Conservation (phyloP, 2,113 vertebrate species). For the Chaetura pelagica region DNA sequence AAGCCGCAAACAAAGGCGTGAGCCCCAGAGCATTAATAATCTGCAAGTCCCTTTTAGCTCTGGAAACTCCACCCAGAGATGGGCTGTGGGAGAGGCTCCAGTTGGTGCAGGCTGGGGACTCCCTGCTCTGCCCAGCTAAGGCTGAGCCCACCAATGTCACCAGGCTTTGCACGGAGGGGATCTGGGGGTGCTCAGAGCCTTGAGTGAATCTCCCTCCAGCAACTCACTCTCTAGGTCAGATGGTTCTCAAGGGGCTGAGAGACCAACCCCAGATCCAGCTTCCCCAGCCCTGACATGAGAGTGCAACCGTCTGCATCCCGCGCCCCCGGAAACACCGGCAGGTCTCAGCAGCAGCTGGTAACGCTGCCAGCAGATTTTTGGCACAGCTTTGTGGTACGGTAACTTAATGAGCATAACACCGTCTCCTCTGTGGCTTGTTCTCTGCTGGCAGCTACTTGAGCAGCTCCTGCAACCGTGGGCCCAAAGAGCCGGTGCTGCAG, state of each 20-base stretch:
- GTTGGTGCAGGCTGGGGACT: neutral
- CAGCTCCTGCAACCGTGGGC: neutral
- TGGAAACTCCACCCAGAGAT: neutral
- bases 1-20: neutral
- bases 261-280: neutral
- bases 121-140: neutral
- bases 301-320: neutral
- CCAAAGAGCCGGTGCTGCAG: neutral
- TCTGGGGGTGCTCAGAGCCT: neutral
- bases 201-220: neutral
- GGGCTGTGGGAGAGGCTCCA: accelerated
- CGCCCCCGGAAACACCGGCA: neutral
- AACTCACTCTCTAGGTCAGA: neutral
- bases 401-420: neutral
- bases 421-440: neutral
- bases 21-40: neutral
- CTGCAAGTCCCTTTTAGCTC: neutral
- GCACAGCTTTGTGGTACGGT: neutral
- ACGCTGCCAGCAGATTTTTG: neutral
- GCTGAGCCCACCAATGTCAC: neutral
- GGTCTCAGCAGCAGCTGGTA: neutral
- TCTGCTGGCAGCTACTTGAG: neutral
- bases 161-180: neutral
- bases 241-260: neutral
- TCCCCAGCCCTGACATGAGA: neutral